Evolutionary conservation across 2,888 invertebrate species (phyloP).

Genomic region (Mongoloraphidia duomilia): DNA sequence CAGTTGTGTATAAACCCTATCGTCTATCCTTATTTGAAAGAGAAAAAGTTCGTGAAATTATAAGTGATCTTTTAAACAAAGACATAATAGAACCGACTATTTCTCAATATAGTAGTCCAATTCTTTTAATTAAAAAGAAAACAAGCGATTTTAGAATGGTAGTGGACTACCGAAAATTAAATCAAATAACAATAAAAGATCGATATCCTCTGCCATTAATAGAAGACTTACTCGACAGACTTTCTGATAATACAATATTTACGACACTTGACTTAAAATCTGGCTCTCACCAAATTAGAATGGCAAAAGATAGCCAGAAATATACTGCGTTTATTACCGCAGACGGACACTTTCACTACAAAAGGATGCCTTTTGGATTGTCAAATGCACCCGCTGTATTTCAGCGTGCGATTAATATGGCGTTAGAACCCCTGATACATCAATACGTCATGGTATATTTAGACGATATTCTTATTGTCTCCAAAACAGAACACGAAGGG

Average conservation of each 20-base stretch:
- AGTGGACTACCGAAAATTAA: conserved; percentile 19
- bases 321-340: conserved; percentile 19
- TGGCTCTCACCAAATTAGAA: conserved; percentile 18
- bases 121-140: no score
- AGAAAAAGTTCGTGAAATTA: no score
- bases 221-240: conserved; percentile 14
- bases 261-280: conserved; percentile 16
- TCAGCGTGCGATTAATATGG: conserved; percentile 12
- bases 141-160: no score
- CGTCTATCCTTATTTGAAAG: no score
- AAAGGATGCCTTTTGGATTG: conserved; percentile 19
- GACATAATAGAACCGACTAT: no score
- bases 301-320: conserved; percentile 12
- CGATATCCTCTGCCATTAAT: conserved; percentile 17
- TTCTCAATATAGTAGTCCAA: no score
- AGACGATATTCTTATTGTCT: conserved; percentile 12
- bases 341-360: conserved; percentile 18
- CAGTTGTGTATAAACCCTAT: no score
- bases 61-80: no score
- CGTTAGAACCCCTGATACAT: conserved; percentile 6
- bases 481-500: conserved; percentile 7
- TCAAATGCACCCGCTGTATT: conserved; percentile 20
- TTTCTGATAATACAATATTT: conserved; percentile 15
- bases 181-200: conserved; percentile 16
- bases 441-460: conserved; percentile 10